Evolutionary conservation across 2,797 vertebrate genomes (phyloP), one percentile per base, ranked within the genome.

Genomic region (Anisognathus igniventris): DNA sequence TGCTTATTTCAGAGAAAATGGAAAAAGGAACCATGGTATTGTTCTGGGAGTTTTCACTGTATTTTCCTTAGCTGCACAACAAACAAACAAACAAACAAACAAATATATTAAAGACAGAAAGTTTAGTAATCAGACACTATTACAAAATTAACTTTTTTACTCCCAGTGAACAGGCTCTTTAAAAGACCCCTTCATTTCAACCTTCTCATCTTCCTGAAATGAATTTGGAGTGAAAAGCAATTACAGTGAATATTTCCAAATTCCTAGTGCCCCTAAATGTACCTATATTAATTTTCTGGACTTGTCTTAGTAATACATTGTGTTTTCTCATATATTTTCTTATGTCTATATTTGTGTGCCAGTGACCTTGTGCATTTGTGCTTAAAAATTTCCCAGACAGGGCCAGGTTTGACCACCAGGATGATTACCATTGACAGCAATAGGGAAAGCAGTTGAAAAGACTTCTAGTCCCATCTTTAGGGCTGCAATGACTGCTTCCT

Each of bases 231-330:
- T 67, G 71, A 92, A 90, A 88, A 85, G 27, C 51, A 89, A 79
- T 92, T 85, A 73, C 35, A 92, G 23, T 58, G 80, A 94, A 33
- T 94, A 87, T 91, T 87, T 91, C 35, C 50, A 39, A 80, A 65
- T 82, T 93, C 28, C 23, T 68, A 73, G 16, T 33, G 45, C 13
- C 9, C 73, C 64, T 82, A 82, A 79, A 53, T 71, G 6, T 70
- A 45, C 16, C n/a, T 80, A 12, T 71, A 73, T 65, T 90, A 82
- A 93, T 82, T 89, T 70, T 14, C 58, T 48, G 7, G 61, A 73
- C 8, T 57, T 71, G n/a, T 74, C 61, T 71, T 70, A 40, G n/a
- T 25, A 77, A 72, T 66, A 90, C 19, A 39, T 44, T 25, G 0
- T 1, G 20, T 62, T 81, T 85, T 33, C 23, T 79, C 25, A 48